These are phyloP conservation scores for Periophthalmus magnuspinnatus DNA, from an alignment of 2,797 vertebrate genomes.

Conservation along the genomic window DNA sequence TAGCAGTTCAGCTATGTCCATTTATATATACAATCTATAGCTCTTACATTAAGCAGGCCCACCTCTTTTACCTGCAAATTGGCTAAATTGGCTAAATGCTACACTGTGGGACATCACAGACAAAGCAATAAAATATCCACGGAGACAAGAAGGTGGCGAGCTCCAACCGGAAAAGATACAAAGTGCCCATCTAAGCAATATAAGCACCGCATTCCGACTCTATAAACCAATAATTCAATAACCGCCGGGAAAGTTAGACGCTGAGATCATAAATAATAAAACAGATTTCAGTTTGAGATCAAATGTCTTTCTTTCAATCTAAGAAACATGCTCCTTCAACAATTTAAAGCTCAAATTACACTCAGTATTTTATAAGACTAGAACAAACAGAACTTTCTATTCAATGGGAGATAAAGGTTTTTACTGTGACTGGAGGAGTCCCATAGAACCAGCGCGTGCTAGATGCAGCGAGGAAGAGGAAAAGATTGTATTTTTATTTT, in stretches of 20 bases:
- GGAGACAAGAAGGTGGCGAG: neutral
- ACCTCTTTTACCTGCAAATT: too few species aligned
- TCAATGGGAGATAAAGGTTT: conserved; percentile 28
- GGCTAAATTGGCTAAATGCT: neutral
- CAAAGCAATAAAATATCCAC: neutral
- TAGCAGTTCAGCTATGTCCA: too few species aligned
- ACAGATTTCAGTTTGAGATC: neutral
- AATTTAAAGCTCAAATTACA: conserved; percentile 1
- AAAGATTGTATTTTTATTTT: neutral
- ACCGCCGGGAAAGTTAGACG: neutral
- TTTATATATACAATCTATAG: too few species aligned
- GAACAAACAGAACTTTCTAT: conserved; percentile 32
- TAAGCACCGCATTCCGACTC: neutral
- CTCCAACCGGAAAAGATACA: too few species aligned
- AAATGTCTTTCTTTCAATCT: neutral
- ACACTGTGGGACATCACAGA: neutral
- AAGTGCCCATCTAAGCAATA: neutral
- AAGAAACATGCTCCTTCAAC: neutral
- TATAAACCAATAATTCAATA: neutral
- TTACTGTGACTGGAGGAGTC: conserved; percentile 8
- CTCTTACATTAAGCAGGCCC: too few species aligned
- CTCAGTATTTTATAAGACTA: conserved; percentile 17
- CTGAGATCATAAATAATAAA: neutral
- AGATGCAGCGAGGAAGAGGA: conserved; percentile 14
- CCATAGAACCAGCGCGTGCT: conserved; percentile 10